These are phyloP conservation scores for Pseudococcus jackbeardsleyi DNA, from an alignment of 2,888 invertebrate species.

Conservation along the genomic window DNA sequence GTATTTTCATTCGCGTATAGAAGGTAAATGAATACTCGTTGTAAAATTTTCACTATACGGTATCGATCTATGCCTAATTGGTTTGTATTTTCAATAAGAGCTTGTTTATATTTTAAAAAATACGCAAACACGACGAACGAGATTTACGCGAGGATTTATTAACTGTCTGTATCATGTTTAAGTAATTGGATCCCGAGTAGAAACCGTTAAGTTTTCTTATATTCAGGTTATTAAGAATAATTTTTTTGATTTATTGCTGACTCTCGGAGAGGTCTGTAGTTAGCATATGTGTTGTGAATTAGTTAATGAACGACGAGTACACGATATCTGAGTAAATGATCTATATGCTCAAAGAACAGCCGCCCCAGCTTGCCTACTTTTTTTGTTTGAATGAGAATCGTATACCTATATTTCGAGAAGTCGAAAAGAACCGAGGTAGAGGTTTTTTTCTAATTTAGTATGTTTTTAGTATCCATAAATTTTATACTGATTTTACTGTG, in stretches of 20 bases:
- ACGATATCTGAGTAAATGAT: not conserved
- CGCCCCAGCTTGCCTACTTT: not conserved
- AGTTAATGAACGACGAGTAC: constrained; percentile 7
- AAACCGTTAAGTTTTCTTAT: constrained; percentile 29
- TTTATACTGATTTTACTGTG: not conserved
- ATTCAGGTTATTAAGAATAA: constrained; percentile 31
- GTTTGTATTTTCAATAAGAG: constrained; percentile 35
- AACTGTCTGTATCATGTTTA: constrained; percentile 28
- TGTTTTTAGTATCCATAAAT: not conserved
- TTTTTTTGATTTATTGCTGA: constrained; percentile 6
- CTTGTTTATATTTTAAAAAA: not conserved
- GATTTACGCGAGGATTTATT: constrained; percentile 23
- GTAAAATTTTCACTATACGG: constrained; percentile 15
- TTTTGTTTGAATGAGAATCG: not conserved
- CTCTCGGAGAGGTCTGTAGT: not conserved
- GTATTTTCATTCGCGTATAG: not conserved
- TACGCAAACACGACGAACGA: not conserved
- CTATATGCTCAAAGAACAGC: not conserved
- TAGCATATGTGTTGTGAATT: constrained; percentile 7
- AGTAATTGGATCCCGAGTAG: constrained; percentile 18
- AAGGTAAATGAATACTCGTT: not conserved
- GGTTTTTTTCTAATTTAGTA: not conserved
- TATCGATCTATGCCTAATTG: constrained; percentile 27
- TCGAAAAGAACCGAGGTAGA: not conserved
- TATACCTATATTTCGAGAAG: not conserved